Conservation (phyloP, 2,113 vertebrate species). For the Centropus bengalensis region DNA sequence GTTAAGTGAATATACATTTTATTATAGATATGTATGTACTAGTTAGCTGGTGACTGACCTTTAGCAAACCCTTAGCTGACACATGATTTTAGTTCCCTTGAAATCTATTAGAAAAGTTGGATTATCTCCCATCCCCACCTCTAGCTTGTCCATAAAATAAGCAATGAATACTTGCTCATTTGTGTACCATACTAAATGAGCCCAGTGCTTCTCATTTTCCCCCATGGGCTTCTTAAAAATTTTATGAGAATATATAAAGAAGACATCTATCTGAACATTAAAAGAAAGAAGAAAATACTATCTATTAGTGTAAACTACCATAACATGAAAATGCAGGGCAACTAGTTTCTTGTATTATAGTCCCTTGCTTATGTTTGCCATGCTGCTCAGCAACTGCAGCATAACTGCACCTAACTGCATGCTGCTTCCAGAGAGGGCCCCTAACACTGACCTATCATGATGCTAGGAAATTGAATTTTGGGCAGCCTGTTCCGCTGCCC, state of each 20-base stretch:
- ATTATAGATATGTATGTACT: background rate
- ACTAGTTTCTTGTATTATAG: background rate
- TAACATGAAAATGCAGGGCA: background rate
- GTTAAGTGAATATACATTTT: background rate
- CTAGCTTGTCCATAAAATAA: background rate
- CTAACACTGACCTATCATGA: rapidly evolving
- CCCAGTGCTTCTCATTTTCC: background rate
- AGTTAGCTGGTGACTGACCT: background rate
- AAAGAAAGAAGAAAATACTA: background rate
- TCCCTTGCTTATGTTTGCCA: background rate
- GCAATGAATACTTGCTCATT: background rate
- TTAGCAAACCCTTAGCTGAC: background rate
- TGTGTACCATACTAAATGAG: background rate
- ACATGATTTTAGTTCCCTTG: background rate
- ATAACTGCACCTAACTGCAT: background rate
- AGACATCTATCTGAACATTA: background rate
- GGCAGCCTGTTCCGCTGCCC: background rate
- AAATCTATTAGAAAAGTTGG: background rate
- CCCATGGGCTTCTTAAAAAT: background rate
- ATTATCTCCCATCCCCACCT: background rate
- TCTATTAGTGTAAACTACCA: background rate
- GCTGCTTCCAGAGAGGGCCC: background rate
- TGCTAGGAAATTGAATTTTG: background rate
- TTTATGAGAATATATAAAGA: background rate
- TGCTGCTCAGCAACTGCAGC: background rate